These are phyloP conservation scores for Xiphophorus couchianus DNA, from an alignment of 2,113 vertebrate genomes.

Conservation along the genomic window DNA sequence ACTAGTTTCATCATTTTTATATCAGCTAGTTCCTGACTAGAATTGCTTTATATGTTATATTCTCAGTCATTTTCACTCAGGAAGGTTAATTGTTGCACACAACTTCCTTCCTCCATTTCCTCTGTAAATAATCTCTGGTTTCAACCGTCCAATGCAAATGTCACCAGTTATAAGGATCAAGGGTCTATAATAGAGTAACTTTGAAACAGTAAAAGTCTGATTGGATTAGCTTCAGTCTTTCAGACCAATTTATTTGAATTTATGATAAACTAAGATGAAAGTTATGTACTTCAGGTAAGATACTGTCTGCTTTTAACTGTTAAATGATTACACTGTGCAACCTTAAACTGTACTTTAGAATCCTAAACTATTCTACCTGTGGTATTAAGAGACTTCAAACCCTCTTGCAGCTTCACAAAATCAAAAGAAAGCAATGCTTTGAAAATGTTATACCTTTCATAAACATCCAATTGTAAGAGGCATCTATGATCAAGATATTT, in stretches of 20 bases:
- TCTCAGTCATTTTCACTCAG: too few relatives aligned
- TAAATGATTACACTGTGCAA: background rate
- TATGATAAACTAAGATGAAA: background rate
- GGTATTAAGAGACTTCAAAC: background rate
- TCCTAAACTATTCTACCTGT: background rate
- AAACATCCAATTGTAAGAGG: slow-evolving; percentile 1
- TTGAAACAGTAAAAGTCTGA: background rate
- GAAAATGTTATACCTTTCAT: background rate
- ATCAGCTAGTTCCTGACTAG: too few relatives aligned
- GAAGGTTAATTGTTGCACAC: too few relatives aligned
- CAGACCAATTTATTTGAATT: background rate
- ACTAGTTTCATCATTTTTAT: too few relatives aligned
- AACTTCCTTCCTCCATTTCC: too few relatives aligned
- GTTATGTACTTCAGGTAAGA: background rate
- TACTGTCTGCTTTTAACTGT: too few relatives aligned
- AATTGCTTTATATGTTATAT: too few relatives aligned
- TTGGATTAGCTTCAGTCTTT: background rate
- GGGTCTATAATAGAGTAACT: too few relatives aligned
- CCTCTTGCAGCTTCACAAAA: background rate
- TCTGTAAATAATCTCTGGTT: too few relatives aligned
- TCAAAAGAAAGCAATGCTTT: background rate
- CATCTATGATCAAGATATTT: background rate
- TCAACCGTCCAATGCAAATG: too few relatives aligned
- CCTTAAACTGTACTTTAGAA: background rate
- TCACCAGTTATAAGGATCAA: too few relatives aligned